Evolutionary conservation across 2,797 vertebrate genomes (phyloP), one percentile per base, ranked within the genome.

Genomic region (Acipenser transmontanus): DNA sequence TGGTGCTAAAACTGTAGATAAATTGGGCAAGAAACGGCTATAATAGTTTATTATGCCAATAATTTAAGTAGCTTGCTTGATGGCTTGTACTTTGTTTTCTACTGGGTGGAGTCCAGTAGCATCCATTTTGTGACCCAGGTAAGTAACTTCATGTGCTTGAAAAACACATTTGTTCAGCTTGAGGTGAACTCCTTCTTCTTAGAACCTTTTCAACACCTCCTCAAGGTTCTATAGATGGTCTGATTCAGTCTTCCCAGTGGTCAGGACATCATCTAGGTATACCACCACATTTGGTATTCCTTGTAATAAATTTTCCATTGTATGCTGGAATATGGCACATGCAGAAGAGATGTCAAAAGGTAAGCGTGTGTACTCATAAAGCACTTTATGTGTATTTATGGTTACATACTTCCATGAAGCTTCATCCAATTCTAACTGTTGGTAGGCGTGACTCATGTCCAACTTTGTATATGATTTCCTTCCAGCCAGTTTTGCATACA

Each of bases 21-120:
- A 34, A 34, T 34, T 34, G 60, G 17, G 66, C 11, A 34, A 13
- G 8, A 62, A 66, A 9, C 7, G n/a, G 14, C 10, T 2, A n/a
- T 17, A 66, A 7, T 62, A 69, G 56, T 66, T 70, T 34, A 47
- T 47, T 20, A 59, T 66, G 4, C 50, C 14, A 4, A 66, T 12
- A 8, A 6, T 66, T 59, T 7, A 20, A 9, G 17, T 7, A 6
- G 34, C 4, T 34, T 34, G 20, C 20, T 34, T 34, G 1, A 34
- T 34, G 20, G 20, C 20, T 34, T 34, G 1, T 34, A 34, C 20
- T 34, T 34, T 34, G 20, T 34, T 4, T 34, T 34, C 51, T 7
- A 49, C 1, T 14, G 13, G 10, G n/a, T 68, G 47, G 14, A 68
- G 10, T 48, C 48, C 50, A 7, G 9, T 9, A 6, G 47, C 10